Conservation (phyloP, 2,113 vertebrate species). For the Chrysemys picta region DNA sequence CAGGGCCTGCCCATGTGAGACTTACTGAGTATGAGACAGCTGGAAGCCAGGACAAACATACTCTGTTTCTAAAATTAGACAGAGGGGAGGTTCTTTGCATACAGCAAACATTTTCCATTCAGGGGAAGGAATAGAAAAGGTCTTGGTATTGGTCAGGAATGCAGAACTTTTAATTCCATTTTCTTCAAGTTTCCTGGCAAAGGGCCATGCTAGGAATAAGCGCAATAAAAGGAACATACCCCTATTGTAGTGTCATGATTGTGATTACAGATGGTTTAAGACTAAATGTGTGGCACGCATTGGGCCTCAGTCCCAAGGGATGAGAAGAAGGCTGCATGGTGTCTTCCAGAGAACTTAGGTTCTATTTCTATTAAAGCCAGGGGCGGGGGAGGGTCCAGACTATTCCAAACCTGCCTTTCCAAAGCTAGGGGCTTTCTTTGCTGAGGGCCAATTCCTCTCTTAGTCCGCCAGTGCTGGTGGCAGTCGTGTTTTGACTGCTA, state of each 20-base stretch:
- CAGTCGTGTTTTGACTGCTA: not conserved
- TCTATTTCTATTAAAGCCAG: not conserved
- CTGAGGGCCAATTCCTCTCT: not conserved
- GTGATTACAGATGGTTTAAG: not conserved
- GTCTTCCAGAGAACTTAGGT: not conserved
- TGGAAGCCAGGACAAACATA: constrained; percentile 8
- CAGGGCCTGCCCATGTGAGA: not conserved
- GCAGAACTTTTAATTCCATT: not conserved
- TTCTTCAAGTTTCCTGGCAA: not conserved
- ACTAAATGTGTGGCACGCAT: not conserved
- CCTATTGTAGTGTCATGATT: accelerated
- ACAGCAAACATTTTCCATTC: not conserved
- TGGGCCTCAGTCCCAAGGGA: not conserved
- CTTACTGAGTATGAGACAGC: not conserved
- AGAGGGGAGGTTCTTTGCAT: not conserved
- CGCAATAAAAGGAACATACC: not conserved
- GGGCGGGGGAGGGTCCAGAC: not conserved
- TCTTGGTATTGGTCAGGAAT: not conserved
- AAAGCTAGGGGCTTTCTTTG: not conserved
- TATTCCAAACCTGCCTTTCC: not conserved
- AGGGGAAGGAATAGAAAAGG: not conserved
- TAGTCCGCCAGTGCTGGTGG: not conserved
- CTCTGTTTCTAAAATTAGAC: not conserved
- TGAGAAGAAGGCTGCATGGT: not conserved
- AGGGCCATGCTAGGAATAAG: not conserved